Base-by-base conservation (phyloP, 2,797 vertebrate genomes). In the Phalloptychus januarius region DNA sequence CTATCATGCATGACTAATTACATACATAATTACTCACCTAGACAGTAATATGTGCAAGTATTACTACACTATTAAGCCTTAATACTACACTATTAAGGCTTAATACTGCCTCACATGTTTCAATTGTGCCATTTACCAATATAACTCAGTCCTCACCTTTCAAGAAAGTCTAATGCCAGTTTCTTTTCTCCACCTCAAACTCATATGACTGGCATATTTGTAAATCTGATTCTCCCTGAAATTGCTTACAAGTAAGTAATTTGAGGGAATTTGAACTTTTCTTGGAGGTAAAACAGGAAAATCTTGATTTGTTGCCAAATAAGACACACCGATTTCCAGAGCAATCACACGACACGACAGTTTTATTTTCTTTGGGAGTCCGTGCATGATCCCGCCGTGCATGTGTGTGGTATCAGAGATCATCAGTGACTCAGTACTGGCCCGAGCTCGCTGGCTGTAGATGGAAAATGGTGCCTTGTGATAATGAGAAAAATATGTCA, bases 401-500 rank as follows among this genome's bases (percentile, higher is more conserved):
- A 28, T 44, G 67, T 77, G 69, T 45, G 28, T 69, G 28, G 65
- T 48, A 31, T 38, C 38, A 76, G 72, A 42, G 72, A 28, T 16
- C 15, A 15, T 73, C 48, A 42, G 52, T 50, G 75, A 67, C 58
- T 76, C 74, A 76, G 61, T 28, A 38, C 61, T 76, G 45, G 16
- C 52, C 28, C 33, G 67, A 44, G 28, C 31, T 36, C 56, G 42
- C 28, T 58, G 31, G 8, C 33, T 63, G 31, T 50, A 48, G 42
- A 65, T 65, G 44, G 70, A 78, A 78, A 73, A 38, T 72, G 71
- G 56, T 72, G 33, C 31, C 54, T 72, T 72, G 33, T 42, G 42
- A 78, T 63, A 78, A 78, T 72, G 54, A 63, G 56, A 50, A 78
- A 72, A 72, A 78, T 77, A 71, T 71, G 67, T 71, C 38, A 71